Base-by-base conservation (phyloP, 1,140 invertebrate species). In the Anastrepha obliqua region DNA sequence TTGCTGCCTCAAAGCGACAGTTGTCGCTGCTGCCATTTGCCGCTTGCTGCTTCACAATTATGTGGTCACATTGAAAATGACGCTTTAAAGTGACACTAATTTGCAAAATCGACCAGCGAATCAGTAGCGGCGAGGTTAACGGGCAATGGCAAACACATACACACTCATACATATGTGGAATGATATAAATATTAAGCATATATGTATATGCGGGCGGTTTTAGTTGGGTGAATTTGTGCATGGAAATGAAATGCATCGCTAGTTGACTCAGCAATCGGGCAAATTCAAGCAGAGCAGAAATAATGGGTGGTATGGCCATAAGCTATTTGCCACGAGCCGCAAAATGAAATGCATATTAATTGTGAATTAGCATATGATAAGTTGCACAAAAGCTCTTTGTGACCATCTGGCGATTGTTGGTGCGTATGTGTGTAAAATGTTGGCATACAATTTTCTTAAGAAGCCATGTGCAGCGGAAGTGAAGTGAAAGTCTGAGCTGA, bases 51-150 rank as follows among this genome's bases (percentile, higher is more conserved):
- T 81, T 55, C 47, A 81, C 74, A 81, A 20, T 81, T 81, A 29
- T 81, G 44, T 81, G 47, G 51, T 8, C 74, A 81, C 51, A 81
- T 55, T 29, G 47, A 42, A 81, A 51, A 81, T 81, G 51, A 55
- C 74, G 47, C 15, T 13, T 81, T 51, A 17, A n/a, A 81, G 74
- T 55, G 74, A 81, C 74, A 81, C 47, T 55, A 81, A 81, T 55
- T 81, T 81, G 44, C 47, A 81, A 51, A 81, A 55, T 81, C 74
- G 47, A 81, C 8, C 74, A 58, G 74, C 20, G 70, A 74, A 47
- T 47, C 20, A 74, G 2, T 11, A 17, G 9, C 39, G 44, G 11
- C 5, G 47, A 81, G 47, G 74, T 55, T 74, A 74, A n/a, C 15
- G 67, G 42, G 67, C 42, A 81, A n/a, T 17, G 9, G 74, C 47